Percentiles rank a stretch among this genome's conserved stretches.
phyloP scores from a whole-genome alignment of 1,140 invertebrate genomes.

The Calycopis cecrops region DNA sequence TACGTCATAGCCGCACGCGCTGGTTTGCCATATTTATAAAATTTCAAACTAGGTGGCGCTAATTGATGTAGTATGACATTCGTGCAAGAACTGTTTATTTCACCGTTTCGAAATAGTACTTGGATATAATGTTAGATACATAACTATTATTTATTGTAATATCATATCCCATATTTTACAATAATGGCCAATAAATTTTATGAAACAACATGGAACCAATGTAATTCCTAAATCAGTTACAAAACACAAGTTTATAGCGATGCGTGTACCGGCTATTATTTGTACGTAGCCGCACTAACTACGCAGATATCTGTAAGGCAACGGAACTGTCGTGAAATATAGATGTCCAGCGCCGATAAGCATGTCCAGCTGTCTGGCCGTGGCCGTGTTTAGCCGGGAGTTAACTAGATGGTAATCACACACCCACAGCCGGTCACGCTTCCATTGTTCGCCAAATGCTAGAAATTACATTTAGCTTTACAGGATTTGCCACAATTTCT shows the following conservation, averaged over 20 bases:
- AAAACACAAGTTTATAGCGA: no score
- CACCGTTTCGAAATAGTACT: no score
- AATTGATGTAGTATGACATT: no score
- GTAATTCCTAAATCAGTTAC: no score
- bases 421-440: slow-evolving; percentile 40
- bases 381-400: slow-evolving; percentile 32
- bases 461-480: slow-evolving; percentile 46
- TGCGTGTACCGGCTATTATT: no score
- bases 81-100: no score
- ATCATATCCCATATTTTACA: no score
- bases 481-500: slow-evolving; percentile 15
- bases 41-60: slow-evolving; percentile 28
- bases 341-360: slow-evolving; percentile 14
- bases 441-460: slow-evolving; percentile 47
- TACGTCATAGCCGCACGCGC: neutral
- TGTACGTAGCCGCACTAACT: no score
- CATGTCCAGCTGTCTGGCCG: slow-evolving; percentile 23
- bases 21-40: neutral
- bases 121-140: no score
- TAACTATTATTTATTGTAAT: no score
- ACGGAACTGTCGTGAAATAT: slow-evolving; percentile 14
- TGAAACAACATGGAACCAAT: no score
- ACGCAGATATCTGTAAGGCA: neutral
- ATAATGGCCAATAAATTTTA: neutral
- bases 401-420: slow-evolving; percentile 44